phyloP scores from a whole-genome alignment of 2,797 vertebrate species.

The Phoxinus dragarum region DNA sequence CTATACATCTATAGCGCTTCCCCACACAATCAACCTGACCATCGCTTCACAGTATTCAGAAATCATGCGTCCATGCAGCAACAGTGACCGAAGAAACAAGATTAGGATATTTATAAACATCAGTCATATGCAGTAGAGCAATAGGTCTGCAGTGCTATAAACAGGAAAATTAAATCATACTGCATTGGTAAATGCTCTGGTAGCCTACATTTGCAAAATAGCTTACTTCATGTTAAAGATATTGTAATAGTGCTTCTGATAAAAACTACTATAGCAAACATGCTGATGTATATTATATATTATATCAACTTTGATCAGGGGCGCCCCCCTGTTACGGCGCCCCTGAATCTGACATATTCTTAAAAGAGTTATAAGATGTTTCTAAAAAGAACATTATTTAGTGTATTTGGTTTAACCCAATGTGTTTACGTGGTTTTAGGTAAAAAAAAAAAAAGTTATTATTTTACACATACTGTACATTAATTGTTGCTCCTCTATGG shows the following conservation, averaged over 20 bases:
- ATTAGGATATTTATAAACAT: slow-evolving; percentile 1
- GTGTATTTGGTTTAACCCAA: no score
- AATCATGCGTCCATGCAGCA: not conserved
- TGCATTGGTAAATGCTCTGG: not conserved
- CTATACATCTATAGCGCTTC: not conserved
- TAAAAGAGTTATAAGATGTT: not conserved
- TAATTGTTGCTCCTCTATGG: no score
- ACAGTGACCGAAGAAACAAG: not conserved
- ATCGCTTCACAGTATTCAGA: not conserved
- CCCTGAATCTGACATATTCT: not conserved
- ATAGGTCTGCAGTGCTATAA: slow-evolving; percentile 2
- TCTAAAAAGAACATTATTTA: no score
- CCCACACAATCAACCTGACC: slow-evolving; percentile 8
- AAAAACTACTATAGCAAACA: not conserved
- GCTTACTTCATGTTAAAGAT: not conserved
- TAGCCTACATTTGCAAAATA: not conserved
- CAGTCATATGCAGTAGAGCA: not conserved
- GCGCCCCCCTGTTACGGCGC: not conserved
- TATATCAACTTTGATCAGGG: not conserved
- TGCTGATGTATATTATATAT: not conserved
- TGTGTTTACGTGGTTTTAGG: no score
- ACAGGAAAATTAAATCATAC: slow-evolving; percentile 3
- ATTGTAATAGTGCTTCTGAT: not conserved
- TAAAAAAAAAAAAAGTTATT: no score
- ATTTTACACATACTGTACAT: no score